Conservation (phyloP, 2,113 vertebrate species). For the Daphoenositta chrysoptera region DNA sequence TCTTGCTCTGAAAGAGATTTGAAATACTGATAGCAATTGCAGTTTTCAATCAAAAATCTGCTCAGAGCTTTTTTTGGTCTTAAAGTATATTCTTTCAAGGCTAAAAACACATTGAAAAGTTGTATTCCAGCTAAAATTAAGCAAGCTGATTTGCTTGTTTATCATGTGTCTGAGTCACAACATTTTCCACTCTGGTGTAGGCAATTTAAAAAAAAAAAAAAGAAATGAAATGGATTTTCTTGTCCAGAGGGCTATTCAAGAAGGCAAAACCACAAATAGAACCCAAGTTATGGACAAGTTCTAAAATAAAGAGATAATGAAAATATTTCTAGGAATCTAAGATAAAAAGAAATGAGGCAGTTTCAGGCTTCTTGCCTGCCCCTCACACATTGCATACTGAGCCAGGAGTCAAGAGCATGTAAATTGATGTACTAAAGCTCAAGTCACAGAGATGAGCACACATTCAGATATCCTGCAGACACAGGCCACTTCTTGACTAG, state of each 20-base stretch:
- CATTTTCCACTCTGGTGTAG: neutral
- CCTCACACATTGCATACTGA: accelerated
- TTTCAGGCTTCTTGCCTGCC: neutral
- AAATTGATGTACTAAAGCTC: neutral
- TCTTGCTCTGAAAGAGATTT: neutral
- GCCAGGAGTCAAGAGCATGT: neutral
- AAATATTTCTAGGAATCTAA: neutral
- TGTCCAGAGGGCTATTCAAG: neutral
- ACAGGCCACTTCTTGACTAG: neutral
- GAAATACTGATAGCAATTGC: neutral
- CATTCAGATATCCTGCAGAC: neutral
- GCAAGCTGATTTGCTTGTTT: neutral
- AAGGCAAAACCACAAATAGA: neutral
- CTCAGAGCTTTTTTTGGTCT: neutral
- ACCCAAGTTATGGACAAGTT: neutral
- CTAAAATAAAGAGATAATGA: neutral
- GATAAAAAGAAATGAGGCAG: neutral
- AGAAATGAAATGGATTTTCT: neutral
- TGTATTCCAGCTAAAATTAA: neutral
- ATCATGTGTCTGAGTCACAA: neutral
- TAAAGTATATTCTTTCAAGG: neutral
- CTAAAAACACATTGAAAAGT: neutral
- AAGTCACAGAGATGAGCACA: neutral
- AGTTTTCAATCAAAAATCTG: neutral
- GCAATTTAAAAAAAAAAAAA: neutral